phyloP scores from a whole-genome alignment of 2,888 invertebrate genomes.

The Euphydryas editha region DNA sequence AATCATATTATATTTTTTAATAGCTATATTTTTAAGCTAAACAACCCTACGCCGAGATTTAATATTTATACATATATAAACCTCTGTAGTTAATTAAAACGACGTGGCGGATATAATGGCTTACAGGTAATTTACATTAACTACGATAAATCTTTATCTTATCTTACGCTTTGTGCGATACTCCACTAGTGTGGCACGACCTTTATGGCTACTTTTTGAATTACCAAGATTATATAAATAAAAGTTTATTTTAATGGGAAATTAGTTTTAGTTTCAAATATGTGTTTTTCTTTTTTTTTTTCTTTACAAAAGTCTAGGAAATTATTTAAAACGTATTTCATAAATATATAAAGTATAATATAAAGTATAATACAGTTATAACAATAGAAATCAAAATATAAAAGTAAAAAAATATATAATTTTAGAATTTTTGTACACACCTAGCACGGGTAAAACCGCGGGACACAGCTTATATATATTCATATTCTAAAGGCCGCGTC shows the following conservation, averaged over 20 bases:
- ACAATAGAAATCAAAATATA: too few relatives aligned
- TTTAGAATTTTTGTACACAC: too few relatives aligned
- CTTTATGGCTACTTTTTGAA: slow-evolving; percentile 6
- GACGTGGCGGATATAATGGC: not conserved
- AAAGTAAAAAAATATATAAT: too few relatives aligned
- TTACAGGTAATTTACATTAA: slow-evolving; percentile 1
- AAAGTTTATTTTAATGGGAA: too few relatives aligned
- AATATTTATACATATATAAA: slow-evolving; percentile 1
- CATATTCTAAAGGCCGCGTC: slow-evolving; percentile 7
- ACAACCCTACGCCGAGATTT: not conserved
- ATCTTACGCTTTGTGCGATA: slow-evolving; percentile 22
- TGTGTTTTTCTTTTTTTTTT: too few relatives aligned
- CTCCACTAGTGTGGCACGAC: slow-evolving; percentile 15
- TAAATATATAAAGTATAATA: too few relatives aligned
- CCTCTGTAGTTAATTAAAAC: slow-evolving; percentile 13
- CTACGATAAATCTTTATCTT: not conserved
- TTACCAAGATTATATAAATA: not conserved
- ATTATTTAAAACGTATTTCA: too few relatives aligned
- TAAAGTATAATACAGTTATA: too few relatives aligned
- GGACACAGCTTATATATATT: not conserved
- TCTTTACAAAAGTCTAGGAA: too few relatives aligned
- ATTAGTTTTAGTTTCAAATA: too few relatives aligned
- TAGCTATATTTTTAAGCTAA: not conserved
- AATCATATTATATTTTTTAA: not conserved
- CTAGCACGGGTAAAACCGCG: too few relatives aligned